These are phyloP conservation scores for Hippasteria phrygiana DNA, from an alignment of 53 echinoderm and acorn worm genomes.

Conservation along the genomic window DNA sequence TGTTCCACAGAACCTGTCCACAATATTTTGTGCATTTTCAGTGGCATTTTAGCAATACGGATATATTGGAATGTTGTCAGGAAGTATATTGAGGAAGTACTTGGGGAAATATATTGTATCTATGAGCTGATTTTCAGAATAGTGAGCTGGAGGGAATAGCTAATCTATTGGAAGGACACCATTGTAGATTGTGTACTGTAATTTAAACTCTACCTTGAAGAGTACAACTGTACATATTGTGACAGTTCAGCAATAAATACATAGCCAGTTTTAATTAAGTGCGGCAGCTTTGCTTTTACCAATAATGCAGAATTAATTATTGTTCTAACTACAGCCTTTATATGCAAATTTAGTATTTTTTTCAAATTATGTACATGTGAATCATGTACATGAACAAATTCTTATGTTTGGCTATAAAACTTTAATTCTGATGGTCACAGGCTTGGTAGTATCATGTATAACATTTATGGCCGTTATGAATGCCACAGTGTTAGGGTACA, in stretches of 20 bases:
- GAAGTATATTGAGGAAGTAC: conserved; percentile 52
- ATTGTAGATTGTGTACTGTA: too few species aligned
- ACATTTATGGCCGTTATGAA: not conserved
- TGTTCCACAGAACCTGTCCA: not conserved
- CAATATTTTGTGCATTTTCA: not conserved
- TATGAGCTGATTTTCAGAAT: conserved; percentile 15
- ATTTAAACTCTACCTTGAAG: too few species aligned
- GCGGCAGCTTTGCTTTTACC: too few species aligned
- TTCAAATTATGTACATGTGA: not conserved
- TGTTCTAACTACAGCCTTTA: not conserved
- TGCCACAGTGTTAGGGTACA: not conserved
- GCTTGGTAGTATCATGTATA: not conserved
- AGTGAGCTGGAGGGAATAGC: too few species aligned
- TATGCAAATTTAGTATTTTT: not conserved
- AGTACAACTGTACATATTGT: not conserved
- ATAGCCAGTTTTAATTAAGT: too few species aligned
- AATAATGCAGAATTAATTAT: too few species aligned
- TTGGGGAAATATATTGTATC: not conserved
- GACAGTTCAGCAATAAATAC: not conserved
- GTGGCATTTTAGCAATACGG: conserved; percentile 1
- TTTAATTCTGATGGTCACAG: not conserved
- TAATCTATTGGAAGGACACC: too few species aligned
- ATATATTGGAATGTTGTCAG: conserved; percentile 27
- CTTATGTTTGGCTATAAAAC: not conserved
- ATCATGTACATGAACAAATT: not conserved